Evolutionary conservation across 2,113 vertebrate genomes (phyloP).

Genomic region (Crotophaga sulcirostris): DNA sequence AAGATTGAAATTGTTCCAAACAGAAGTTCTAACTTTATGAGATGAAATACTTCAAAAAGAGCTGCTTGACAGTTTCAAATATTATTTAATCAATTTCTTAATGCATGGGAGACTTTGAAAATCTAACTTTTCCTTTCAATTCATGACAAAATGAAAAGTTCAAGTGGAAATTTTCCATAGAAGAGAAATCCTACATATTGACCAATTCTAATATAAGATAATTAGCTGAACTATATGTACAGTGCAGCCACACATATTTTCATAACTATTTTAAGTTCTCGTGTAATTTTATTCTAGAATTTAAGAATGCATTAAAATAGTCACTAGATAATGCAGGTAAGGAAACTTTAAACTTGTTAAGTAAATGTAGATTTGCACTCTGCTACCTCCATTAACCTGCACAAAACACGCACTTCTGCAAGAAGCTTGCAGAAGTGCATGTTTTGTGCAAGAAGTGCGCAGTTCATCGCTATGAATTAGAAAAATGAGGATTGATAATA

Average conservation of each 20-base stretch:
- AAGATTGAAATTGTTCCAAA: background rate
- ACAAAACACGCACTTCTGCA: background rate
- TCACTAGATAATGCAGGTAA: background rate
- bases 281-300: background rate
- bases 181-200: background rate
- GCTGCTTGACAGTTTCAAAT: background rate
- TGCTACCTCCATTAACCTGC: background rate
- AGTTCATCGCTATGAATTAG: background rate
- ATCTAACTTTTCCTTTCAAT: background rate
- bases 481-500: background rate
- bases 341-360: background rate
- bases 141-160: background rate
- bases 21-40: background rate
- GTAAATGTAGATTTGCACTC: background rate
- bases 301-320: background rate
- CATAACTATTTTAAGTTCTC: background rate
- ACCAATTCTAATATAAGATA: background rate
- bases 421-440: no score
- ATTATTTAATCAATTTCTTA: background rate
- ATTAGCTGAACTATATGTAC: background rate
- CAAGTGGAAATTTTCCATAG: background rate
- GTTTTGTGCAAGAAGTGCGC: background rate
- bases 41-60: background rate
- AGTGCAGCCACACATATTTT: background rate
- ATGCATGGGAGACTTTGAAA: background rate